Evolutionary conservation across 2,888 invertebrate genomes (phyloP).

Genomic region (Erpobdella octoculata): DNA sequence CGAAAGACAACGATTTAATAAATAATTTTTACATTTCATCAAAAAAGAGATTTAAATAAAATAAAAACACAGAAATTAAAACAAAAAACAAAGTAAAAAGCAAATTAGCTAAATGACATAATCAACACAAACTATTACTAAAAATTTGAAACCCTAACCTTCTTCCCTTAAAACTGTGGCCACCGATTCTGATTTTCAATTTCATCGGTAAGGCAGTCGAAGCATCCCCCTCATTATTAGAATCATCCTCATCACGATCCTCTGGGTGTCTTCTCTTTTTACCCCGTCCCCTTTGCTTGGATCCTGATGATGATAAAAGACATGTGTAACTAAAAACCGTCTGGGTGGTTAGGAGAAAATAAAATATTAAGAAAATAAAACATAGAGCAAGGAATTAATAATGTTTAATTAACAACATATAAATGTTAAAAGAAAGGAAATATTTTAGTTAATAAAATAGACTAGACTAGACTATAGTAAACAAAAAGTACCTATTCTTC

Average conservation of each 20-base stretch:
- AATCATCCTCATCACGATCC: neutral
- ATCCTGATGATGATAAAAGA: neutral
- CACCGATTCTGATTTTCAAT: constrained; percentile 47
- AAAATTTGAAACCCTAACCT: constrained; percentile 38
- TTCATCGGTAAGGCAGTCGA: constrained; percentile 43
- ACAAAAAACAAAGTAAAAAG: neutral
- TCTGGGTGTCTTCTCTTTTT: neutral
- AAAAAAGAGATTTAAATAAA: neutral
- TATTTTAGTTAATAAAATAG: no score
- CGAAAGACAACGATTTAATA: neutral
- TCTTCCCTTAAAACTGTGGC: constrained; percentile 46
- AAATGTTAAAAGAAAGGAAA: no score
- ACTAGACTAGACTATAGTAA: no score
- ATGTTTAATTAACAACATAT: no score
- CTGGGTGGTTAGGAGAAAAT: no score
- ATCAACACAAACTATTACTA: no score
- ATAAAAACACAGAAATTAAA: neutral
- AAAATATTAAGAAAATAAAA: no score
- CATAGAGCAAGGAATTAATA: no score
- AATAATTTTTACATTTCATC: neutral
- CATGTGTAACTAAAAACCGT: neutral
- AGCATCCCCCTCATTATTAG: constrained; percentile 2
- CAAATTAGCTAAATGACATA: no score
- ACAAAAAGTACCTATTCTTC: no score
- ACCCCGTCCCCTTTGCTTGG: neutral